These are phyloP conservation scores for Theretra japonica DNA, from an alignment of 2,888 invertebrate species.

Conservation along the genomic window DNA sequence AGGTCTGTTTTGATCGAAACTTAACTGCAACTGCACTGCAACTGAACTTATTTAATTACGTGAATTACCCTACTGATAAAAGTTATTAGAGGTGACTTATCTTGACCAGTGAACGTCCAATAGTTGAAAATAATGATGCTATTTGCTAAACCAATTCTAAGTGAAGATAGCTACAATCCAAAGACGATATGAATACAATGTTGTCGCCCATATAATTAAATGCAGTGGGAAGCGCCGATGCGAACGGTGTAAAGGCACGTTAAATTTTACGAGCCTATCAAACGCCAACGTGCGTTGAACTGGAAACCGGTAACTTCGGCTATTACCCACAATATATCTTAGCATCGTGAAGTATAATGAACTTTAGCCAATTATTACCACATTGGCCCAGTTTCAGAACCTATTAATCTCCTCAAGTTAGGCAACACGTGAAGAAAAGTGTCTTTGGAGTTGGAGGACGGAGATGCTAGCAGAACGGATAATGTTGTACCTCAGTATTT, in stretches of 20 bases:
- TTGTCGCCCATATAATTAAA: constrained; percentile 14
- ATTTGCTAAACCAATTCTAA: too few relatives aligned
- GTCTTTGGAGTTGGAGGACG: not conserved
- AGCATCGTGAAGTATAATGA: constrained; percentile 15
- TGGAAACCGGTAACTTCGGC: constrained; percentile 43
- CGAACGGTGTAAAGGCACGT: constrained; percentile 39
- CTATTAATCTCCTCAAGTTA: constrained; percentile 9
- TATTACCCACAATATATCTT: constrained; percentile 11
- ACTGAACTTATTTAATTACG: too few relatives aligned
- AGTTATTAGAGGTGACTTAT: too few relatives aligned
- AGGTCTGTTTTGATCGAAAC: too few relatives aligned
- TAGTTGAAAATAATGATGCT: too few relatives aligned
- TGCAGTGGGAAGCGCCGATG: constrained; percentile 7
- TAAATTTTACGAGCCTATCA: constrained; percentile 69
- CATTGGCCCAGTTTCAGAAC: constrained; percentile 2
- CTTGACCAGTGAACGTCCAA: too few relatives aligned
- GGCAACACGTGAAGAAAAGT: not conserved
- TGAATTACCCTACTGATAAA: too few relatives aligned
- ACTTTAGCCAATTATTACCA: constrained; percentile 17
- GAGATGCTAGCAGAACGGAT: not conserved
- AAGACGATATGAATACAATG: constrained; percentile 10
- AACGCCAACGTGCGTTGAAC: constrained; percentile 63
- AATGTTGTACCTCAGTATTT: not conserved
- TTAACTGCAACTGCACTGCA: too few relatives aligned
- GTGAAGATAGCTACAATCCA: not conserved